Evolutionary conservation across 2,797 vertebrate genomes (phyloP).

Genomic region (Vespertilio murinus): DNA sequence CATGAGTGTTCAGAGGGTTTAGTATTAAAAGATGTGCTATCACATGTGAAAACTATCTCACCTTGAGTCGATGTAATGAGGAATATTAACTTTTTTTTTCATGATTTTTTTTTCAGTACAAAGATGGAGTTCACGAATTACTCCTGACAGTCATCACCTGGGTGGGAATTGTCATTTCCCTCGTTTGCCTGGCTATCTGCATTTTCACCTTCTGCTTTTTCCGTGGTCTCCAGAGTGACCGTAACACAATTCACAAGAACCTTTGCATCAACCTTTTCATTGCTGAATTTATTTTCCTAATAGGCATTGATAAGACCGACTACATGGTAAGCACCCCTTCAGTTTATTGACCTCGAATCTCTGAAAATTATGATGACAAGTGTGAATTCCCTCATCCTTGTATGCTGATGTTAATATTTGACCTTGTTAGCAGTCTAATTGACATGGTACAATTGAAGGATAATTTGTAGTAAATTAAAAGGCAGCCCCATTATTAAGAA

Average conservation of each 20-base stretch:
- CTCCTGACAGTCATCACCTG: constrained; percentile 96
- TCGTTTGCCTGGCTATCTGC: constrained; percentile 96
- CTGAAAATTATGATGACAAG: constrained; percentile 78
- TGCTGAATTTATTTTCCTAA: constrained; percentile 98
- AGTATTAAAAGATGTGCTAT: constrained; percentile 54
- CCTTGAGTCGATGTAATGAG: not conserved
- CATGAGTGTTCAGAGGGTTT: constrained; percentile 51
- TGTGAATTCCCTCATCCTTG: constrained; percentile 76
- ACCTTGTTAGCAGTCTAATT: constrained; percentile 79
- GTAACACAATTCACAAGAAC: constrained; percentile 99
- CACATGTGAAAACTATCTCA: constrained; percentile 29
- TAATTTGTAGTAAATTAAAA: constrained; percentile 82
- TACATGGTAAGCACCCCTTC: constrained; percentile 89
- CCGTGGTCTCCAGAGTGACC: constrained; percentile 97
- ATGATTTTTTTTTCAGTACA: constrained; percentile 86
- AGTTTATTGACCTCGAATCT: constrained; percentile 65
- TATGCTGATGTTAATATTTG: constrained; percentile 78
- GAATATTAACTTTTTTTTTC: constrained; percentile 80
- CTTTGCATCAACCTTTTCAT: constrained; percentile 99
- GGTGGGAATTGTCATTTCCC: constrained; percentile 96
- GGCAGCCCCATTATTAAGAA: constrained; percentile 54
- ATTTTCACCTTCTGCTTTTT: constrained; percentile 99
- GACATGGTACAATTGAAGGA: constrained; percentile 77
- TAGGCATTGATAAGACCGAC: constrained; percentile 97
- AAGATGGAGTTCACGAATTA: constrained; percentile 90